Conservation (phyloP, 1,140 invertebrate species). For the Hypsibius dujardini region DNA sequence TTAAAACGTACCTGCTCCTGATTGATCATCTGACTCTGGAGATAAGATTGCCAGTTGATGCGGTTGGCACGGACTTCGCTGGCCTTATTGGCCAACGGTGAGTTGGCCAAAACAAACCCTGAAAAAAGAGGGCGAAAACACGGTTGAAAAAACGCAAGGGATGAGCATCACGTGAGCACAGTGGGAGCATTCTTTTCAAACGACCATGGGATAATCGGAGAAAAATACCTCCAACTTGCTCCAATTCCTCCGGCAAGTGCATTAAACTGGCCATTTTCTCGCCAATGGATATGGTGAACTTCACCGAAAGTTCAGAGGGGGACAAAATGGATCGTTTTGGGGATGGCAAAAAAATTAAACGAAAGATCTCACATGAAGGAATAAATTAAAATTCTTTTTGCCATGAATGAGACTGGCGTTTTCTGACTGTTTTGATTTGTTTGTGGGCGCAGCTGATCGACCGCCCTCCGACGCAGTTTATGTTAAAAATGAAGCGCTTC, state of each 20-base stretch:
- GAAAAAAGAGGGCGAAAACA: conserved; percentile 25
- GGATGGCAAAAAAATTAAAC: too few species aligned
- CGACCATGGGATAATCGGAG: neutral
- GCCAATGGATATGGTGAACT: too few species aligned
- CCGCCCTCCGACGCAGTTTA: too few species aligned
- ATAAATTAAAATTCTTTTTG: too few species aligned
- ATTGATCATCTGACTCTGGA: conserved; percentile 89
- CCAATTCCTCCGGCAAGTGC: neutral
- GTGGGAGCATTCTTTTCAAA: neutral
- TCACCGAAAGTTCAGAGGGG: too few species aligned
- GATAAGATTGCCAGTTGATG: conserved; percentile 87
- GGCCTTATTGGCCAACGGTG: conserved; percentile 75
- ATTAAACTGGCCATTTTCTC: neutral
- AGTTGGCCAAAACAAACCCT: conserved; percentile 89
- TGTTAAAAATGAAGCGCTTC: too few species aligned
- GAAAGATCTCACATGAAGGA: too few species aligned
- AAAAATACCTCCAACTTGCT: conserved; percentile 14
- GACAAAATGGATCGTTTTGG: too few species aligned
- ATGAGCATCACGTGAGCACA: neutral
- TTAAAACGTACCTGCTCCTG: conserved; percentile 49
- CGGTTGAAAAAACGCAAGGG: neutral
- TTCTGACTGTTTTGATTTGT: too few species aligned
- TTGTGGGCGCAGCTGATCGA: too few species aligned
- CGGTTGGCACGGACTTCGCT: conserved; percentile 67
- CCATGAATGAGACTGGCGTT: too few species aligned